Percentiles rank a stretch among this genome's conserved stretches.
These are phyloP conservation scores for Hydra vulgaris DNA, from an alignment of 30 jellyfish, hydroid and myxozoan genomes.

Conservation along the genomic window DNA sequence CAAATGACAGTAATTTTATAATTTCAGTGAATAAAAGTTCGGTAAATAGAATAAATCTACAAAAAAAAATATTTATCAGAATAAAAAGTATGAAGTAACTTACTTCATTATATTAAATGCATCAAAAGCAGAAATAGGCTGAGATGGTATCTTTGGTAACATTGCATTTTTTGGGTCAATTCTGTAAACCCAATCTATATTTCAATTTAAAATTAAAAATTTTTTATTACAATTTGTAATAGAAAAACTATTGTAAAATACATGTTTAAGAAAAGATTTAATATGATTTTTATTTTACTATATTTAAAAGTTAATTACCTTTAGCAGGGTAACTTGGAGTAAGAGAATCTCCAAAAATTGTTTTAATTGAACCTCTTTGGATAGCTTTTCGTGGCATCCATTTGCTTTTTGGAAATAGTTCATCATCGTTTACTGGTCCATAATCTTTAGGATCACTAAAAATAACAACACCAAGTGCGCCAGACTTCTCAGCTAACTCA, in stretches of 20 bases:
- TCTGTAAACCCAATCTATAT: slow-evolving; percentile 56
- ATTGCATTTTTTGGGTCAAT: slow-evolving; percentile 15
- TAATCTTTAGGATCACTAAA: slow-evolving; percentile 76
- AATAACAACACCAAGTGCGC: slow-evolving; percentile 70
- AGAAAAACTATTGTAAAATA: too few species aligned
- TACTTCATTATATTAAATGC: slow-evolving; percentile 64
- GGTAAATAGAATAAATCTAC: too few species aligned
- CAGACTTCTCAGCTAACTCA: slow-evolving; percentile 51
- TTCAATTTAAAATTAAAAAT: not conserved
- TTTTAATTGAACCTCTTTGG: slow-evolving; percentile 77
- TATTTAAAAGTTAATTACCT: too few species aligned
- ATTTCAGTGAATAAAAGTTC: too few species aligned
- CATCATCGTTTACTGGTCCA: slow-evolving; percentile 53
- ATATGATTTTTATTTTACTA: not conserved
- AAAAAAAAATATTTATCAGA: too few species aligned
- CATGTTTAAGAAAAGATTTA: too few species aligned
- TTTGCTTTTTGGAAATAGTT: slow-evolving; percentile 51
- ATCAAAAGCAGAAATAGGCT: slow-evolving; percentile 76
- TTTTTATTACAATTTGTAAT: not conserved
- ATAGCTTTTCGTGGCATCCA: slow-evolving; percentile 91
- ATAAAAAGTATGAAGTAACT: too few species aligned
- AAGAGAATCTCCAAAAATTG: slow-evolving; percentile 42
- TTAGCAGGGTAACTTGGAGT: slow-evolving; percentile 84
- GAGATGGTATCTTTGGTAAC: slow-evolving; percentile 74
- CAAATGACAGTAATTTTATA: too few species aligned